Conservation (phyloP, 2,888 invertebrate genomes). For the Mamestra brassicae region DNA sequence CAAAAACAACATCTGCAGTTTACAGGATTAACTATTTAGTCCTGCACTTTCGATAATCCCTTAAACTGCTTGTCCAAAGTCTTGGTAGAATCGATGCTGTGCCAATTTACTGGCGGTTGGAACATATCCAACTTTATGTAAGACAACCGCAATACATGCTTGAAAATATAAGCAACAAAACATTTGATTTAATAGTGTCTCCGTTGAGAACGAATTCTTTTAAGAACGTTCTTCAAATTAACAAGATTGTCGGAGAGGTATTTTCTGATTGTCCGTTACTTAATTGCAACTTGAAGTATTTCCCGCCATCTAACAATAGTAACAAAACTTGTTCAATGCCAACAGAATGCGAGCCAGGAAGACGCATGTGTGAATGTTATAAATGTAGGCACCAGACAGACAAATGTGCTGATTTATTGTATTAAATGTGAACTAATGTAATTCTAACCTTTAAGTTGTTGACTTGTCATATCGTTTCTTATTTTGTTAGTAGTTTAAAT, state of each 20-base stretch:
- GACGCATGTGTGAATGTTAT: constrained; percentile 29
- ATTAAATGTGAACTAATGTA: neutral
- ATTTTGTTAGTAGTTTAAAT: neutral
- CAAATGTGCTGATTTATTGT: constrained; percentile 7
- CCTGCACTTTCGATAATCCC: constrained; percentile 26
- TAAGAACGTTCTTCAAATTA: constrained; percentile 34
- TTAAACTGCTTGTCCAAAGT: constrained; percentile 28
- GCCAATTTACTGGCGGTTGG: constrained; percentile 42
- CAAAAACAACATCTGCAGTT: neutral
- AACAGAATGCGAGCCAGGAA: constrained; percentile 28
- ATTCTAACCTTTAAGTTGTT: neutral
- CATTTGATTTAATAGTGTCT: constrained; percentile 50
- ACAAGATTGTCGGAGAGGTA: constrained; percentile 31
- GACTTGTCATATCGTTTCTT: neutral
- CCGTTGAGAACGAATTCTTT: constrained; percentile 15
- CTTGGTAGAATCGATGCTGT: constrained; percentile 41
- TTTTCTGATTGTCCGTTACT: constrained; percentile 51
- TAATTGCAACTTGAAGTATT: constrained; percentile 61
- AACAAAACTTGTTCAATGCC: constrained; percentile 48
- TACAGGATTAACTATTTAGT: constrained; percentile 2
- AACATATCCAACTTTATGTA: constrained; percentile 57
- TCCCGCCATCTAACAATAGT: constrained; percentile 42
- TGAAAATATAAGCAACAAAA: constrained; percentile 47
- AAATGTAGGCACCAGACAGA: constrained; percentile 30
- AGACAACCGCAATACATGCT: constrained; percentile 39